Conservation (phyloP, 2,888 invertebrate genomes). For the Cepaea hortensis region DNA sequence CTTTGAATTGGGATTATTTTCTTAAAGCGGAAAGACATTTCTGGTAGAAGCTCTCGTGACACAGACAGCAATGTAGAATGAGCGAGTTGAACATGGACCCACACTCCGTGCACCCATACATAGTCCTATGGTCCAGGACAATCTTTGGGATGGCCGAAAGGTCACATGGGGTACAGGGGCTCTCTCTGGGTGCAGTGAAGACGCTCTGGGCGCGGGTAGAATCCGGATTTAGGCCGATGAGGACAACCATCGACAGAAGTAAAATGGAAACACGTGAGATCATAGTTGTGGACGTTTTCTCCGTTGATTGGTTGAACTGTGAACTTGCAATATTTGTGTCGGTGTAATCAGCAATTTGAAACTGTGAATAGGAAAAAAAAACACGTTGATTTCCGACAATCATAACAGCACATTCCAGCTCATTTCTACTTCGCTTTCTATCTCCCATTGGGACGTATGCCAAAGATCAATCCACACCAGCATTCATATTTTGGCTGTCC, state of each 20-base stretch:
- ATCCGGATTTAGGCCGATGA: not conserved
- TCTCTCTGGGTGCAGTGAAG: not conserved
- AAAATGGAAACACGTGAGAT: no score
- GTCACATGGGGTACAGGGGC: not conserved
- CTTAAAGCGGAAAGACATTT: not conserved
- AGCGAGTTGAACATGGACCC: not conserved
- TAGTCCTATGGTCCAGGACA: not conserved
- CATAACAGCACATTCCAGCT: no score
- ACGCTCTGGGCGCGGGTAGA: not conserved
- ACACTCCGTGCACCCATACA: not conserved
- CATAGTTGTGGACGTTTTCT: no score
- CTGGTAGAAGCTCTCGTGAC: not conserved
- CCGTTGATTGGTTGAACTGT: no score
- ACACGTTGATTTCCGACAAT: no score
- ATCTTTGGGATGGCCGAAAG: not conserved
- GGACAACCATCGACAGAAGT: not conserved
- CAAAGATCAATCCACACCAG: no score
- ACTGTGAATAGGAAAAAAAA: no score
- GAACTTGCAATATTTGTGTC: no score
- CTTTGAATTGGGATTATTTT: not conserved
- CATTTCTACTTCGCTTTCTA: no score
- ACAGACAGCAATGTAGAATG: not conserved
- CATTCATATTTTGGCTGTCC: no score
- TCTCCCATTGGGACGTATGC: no score
- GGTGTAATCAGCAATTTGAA: no score